Evolutionary conservation across 2,113 vertebrate species (phyloP).

Genomic region (Delphinus delphis): DNA sequence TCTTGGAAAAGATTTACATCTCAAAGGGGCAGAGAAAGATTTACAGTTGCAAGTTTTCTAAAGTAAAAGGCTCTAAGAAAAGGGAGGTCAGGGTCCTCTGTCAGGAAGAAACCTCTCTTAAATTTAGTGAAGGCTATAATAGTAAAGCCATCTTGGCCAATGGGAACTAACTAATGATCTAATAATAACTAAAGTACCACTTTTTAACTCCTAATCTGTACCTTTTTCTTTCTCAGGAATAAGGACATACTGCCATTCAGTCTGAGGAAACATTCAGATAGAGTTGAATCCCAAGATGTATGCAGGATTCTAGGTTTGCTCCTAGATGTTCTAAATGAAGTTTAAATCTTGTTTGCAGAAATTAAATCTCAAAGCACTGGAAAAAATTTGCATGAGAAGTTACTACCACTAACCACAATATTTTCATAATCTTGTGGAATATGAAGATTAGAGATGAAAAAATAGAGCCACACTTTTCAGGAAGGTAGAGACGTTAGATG

Average conservation of each 20-base stretch:
- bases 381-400: not conserved
- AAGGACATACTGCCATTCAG: not conserved
- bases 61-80: not conserved
- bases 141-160: not conserved
- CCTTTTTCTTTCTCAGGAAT: not conserved
- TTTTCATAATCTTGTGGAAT: not conserved
- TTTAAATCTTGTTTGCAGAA: not conserved
- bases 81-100: not conserved
- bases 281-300: not conserved
- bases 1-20: not conserved
- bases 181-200: not conserved
- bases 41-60: slow-evolving; percentile 14
- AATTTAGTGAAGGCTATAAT: not conserved
- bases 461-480: not conserved
- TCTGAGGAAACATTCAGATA: not conserved
- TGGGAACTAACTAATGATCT: not conserved
- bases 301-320: not conserved
- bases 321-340: not conserved
- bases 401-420: not conserved
- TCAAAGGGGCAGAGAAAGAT: not conserved
- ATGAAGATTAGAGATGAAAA: not conserved
- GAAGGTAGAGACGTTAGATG: not conserved
- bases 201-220: not conserved
- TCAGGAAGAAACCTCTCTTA: not conserved
- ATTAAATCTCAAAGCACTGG: not conserved